These are phyloP conservation scores for Pristionchus maxplancki DNA, from an alignment of 2,888 invertebrate genomes.

Conservation along the genomic window DNA sequence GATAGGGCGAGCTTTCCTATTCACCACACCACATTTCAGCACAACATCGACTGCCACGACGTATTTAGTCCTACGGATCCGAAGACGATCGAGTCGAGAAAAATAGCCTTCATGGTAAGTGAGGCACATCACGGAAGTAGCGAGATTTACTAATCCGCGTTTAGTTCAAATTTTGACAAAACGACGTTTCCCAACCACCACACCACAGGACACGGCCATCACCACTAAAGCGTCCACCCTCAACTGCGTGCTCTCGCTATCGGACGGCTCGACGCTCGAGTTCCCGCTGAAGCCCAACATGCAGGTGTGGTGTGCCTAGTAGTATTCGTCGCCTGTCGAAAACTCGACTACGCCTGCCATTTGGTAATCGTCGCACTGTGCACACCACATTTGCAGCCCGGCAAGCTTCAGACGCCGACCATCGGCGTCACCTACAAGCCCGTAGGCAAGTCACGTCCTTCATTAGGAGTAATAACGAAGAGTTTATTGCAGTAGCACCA, in stretches of 20 bases:
- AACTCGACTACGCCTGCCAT: no score
- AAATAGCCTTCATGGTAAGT: not conserved
- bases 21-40: not conserved
- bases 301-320: not conserved
- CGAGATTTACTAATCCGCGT: no score
- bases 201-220: not conserved
- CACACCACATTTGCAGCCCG: not conserved
- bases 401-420: not conserved
- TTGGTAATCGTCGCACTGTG: no score
- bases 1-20: not conserved
- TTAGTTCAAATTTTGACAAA: no score
- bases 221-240: not conserved
- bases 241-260: not conserved
- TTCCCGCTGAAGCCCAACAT: not conserved
- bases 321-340: no score
- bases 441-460: not conserved
- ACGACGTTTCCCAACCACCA: no score
- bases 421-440: not conserved
- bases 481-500: no score
- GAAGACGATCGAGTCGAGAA: not conserved
- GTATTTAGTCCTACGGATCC: not conserved
- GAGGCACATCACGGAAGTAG: no score
- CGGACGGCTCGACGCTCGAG: not conserved
- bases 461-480: no score
- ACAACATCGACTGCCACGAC: not conserved